These are phyloP conservation scores for Drosophila trapezifrons DNA, from an alignment of 1,140 invertebrate species.

Conservation along the genomic window DNA sequence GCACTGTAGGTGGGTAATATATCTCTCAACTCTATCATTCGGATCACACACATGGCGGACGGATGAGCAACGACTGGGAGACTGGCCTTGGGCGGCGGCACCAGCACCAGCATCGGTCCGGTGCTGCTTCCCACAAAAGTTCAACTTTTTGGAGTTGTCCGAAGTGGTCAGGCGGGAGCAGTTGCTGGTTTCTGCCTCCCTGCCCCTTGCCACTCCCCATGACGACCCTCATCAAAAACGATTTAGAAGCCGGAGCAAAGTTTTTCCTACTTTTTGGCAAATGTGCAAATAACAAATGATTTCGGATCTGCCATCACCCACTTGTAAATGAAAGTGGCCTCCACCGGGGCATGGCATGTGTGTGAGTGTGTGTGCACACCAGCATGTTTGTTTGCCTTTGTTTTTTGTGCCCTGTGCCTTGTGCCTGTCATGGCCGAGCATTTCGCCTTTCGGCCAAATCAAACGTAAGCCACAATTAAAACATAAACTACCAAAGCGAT, in stretches of 20 bases:
- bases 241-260: slow-evolving; percentile 71
- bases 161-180: slow-evolving; percentile 42
- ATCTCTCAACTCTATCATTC: slow-evolving; percentile 8
- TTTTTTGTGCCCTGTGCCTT: slow-evolving; percentile 50
- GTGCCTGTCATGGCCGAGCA: slow-evolving; percentile 67
- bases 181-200: neutral
- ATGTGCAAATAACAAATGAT: slow-evolving; percentile 82
- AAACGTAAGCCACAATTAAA: slow-evolving; percentile 81
- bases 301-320: slow-evolving; percentile 75
- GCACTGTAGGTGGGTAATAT: neutral
- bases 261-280: slow-evolving; percentile 69
- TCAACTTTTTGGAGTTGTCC: slow-evolving; percentile 40
- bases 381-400: slow-evolving; percentile 76
- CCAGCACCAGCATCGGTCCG: slow-evolving; percentile 7
- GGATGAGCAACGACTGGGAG: neutral
- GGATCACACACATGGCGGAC: slow-evolving; percentile 1
- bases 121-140: slow-evolving; percentile 10
- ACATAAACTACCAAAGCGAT: slow-evolving; percentile 65
- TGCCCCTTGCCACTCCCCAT: neutral
- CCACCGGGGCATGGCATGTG: slow-evolving; percentile 2
- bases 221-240: slow-evolving; percentile 76
- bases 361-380: slow-evolving; percentile 58
- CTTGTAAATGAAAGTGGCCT: slow-evolving; percentile 77
- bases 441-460: slow-evolving; percentile 72
- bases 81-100: slow-evolving; percentile 7